These are phyloP conservation scores for Meles meles DNA, from an alignment of 2,113 vertebrate genomes.

Conservation along the genomic window DNA sequence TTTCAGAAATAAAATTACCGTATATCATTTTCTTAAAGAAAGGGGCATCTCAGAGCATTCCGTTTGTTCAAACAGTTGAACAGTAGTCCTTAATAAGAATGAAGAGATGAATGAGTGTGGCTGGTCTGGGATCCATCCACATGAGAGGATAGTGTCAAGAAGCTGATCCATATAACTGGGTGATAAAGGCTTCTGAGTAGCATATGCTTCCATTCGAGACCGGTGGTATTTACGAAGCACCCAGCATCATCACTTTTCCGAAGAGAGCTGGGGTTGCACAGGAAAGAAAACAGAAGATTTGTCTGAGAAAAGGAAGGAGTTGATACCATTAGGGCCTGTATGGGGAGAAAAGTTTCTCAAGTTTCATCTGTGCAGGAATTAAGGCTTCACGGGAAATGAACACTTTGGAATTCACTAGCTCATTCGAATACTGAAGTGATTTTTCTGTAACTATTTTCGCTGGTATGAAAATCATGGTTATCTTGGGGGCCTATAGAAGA, in stretches of 20 bases:
- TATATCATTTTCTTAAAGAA: neutral
- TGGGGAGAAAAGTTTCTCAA: slow-evolving; percentile 33
- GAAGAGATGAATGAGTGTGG: neutral
- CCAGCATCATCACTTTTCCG: slow-evolving; percentile 4
- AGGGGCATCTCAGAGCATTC: neutral
- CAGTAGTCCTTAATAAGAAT: slow-evolving; percentile 30
- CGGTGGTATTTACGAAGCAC: slow-evolving; percentile 32
- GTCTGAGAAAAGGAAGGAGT: slow-evolving; percentile 6
- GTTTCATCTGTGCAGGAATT: slow-evolving; percentile 43
- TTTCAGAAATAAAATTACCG: neutral
- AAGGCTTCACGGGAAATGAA: slow-evolving; percentile 34
- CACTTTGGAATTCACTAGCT: slow-evolving; percentile 13
- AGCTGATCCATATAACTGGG: slow-evolving; percentile 22
- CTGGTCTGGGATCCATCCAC: neutral
- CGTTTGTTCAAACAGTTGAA: slow-evolving; percentile 25
- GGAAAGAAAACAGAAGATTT: slow-evolving; percentile 39
- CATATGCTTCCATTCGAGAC: slow-evolving; percentile 23
- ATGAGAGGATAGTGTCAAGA: neutral
- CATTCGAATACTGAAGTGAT: neutral
- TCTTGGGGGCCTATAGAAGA: slow-evolving; percentile 28
- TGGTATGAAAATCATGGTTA: slow-evolving; percentile 29
- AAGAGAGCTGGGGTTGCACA: slow-evolving; percentile 3
- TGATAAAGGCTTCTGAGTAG: slow-evolving; percentile 4
- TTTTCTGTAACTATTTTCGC: slow-evolving; percentile 8
- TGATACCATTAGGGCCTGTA: neutral